phyloP scores from a whole-genome alignment of 2,113 vertebrate genomes.

The Bubalus kerabau region DNA sequence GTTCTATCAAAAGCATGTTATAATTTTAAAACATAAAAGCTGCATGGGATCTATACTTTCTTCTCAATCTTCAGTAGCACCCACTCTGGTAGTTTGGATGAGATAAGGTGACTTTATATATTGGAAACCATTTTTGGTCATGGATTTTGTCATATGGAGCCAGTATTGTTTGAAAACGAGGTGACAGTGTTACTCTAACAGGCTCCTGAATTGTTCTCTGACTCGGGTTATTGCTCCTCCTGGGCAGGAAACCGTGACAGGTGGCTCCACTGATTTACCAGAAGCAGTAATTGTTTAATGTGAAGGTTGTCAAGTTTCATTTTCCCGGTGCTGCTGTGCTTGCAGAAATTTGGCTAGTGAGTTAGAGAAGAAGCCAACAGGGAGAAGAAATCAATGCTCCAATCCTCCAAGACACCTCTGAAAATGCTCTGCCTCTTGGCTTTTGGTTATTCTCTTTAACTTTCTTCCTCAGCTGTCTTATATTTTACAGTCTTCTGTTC shows the following conservation, averaged over 20 bases:
- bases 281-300: conserved; percentile 53
- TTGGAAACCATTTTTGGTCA: background rate
- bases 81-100: background rate
- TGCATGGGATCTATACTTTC: background rate
- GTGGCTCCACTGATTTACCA: conserved; percentile 50
- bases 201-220: conserved; percentile 10
- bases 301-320: conserved; percentile 38
- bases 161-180: conserved; percentile 7
- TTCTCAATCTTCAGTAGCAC: background rate
- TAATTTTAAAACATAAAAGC: background rate
- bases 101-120: background rate
- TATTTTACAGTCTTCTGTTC: background rate
- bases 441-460: background rate
- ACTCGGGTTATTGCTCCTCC: background rate
- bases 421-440: background rate
- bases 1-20: background rate
- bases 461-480: background rate
- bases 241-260: conserved; percentile 19
- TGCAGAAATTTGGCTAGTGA: conserved; percentile 45
- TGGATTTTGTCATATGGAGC: conserved; percentile 62
- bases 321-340: conserved; percentile 37
- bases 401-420: background rate
- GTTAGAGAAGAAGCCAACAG: background rate
- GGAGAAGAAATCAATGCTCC: conserved; percentile 37
- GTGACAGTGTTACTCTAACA: conserved; percentile 19